phyloP scores from a whole-genome alignment of 1,140 invertebrate genomes.

The Drosophila burlai region DNA sequence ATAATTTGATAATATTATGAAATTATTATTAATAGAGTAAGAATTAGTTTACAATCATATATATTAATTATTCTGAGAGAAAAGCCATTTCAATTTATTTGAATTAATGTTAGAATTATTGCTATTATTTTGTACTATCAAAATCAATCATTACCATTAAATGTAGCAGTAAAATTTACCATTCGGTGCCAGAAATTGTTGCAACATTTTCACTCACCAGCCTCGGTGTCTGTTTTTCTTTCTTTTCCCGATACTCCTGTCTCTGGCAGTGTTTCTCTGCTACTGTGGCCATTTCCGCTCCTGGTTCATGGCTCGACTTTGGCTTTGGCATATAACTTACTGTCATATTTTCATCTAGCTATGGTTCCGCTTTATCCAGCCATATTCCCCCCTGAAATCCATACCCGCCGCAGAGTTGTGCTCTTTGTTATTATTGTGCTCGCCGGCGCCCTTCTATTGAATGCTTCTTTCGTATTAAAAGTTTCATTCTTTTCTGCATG shows the following conservation, averaged over 20 bases:
- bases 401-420: slow-evolving; percentile 21
- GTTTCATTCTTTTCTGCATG: slow-evolving; percentile 50
- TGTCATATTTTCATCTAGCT: slow-evolving; percentile 78
- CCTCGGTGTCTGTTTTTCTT: slow-evolving; percentile 36
- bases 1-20: not conserved
- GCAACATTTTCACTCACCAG: slow-evolving; percentile 6
- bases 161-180: not conserved
- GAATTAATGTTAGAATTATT: not conserved
- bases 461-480: slow-evolving; percentile 77
- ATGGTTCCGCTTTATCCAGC: slow-evolving; percentile 6
- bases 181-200: not conserved
- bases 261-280: slow-evolving; percentile 34
- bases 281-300: slow-evolving; percentile 60
- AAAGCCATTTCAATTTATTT: not conserved
- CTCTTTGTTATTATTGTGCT: slow-evolving; percentile 76
- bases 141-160: not conserved
- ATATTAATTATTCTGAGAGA: not conserved
- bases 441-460: slow-evolving; percentile 65
- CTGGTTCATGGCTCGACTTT: slow-evolving; percentile 44
- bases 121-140: not conserved
- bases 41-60: not conserved
- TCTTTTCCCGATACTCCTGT: slow-evolving; percentile 15
- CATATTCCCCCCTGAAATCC: slow-evolving; percentile 10
- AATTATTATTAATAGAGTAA: not conserved
- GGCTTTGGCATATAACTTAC: slow-evolving; percentile 77